A percentile compares a stretch with the other conserved stretches of the same genome.
Conservation (phyloP, 2,113 vertebrate genomes). For the Chaetodon auriga region DNA sequence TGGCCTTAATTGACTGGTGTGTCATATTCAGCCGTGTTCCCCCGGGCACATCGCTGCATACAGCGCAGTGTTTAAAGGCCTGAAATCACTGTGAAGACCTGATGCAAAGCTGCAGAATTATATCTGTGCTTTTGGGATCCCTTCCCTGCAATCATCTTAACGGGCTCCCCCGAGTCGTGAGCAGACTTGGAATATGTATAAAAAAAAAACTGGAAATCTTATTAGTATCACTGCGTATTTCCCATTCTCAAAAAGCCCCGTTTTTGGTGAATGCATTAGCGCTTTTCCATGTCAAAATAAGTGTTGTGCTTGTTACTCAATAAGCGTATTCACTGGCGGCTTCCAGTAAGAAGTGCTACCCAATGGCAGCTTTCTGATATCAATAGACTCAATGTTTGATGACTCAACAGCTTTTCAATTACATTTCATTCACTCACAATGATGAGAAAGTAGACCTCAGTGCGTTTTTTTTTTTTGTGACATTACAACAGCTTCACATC, state of each 20-base stretch:
- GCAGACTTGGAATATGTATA: constrained; percentile 12
- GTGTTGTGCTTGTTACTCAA: constrained; percentile 26
- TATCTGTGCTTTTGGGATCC: constrained; percentile 58
- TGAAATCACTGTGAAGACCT: constrained; percentile 48
- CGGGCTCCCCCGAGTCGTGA: constrained; percentile 26
- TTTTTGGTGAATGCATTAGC: constrained; percentile 28
- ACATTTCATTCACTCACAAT: constrained; percentile 38
- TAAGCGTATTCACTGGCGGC: constrained; percentile 32
- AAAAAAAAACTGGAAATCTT: constrained; percentile 12
- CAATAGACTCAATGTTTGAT: constrained; percentile 43
- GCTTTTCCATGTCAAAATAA: constrained; percentile 28
- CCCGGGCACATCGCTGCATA: constrained; percentile 23
- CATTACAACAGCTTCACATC: constrained; percentile 24
- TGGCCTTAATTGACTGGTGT: constrained; percentile 60
- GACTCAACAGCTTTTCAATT: constrained; percentile 38
- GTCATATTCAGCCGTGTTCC: constrained; percentile 55
- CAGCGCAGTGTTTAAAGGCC: constrained; percentile 49
- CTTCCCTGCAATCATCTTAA: constrained; percentile 53
- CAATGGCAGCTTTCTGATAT: constrained; percentile 42
- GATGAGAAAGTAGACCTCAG: constrained; percentile 14
- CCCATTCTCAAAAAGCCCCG: constrained; percentile 12
- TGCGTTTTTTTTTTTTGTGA: constrained; percentile 18
- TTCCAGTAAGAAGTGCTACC: constrained; percentile 35
- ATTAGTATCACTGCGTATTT: constrained; percentile 30
- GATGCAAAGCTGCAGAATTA: constrained; percentile 59